Evolutionary conservation across 1,140 invertebrate genomes (phyloP).

Genomic region (Ruditapes philippinarum): DNA sequence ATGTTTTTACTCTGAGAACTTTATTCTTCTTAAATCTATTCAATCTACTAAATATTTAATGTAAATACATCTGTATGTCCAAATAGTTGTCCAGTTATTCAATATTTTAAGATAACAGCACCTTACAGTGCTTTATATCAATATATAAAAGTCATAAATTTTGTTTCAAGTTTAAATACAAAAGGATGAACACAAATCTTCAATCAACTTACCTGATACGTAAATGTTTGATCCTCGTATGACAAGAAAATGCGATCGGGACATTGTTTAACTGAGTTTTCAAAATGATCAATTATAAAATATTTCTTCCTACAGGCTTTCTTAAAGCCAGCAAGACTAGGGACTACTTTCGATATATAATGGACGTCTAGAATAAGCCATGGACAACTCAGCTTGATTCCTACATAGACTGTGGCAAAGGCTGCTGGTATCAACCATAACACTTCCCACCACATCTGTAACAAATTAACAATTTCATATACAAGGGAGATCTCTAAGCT

Average conservation of each 20-base stretch:
- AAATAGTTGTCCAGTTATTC: too few relatives aligned
- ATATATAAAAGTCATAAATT: not conserved
- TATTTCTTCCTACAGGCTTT: not conserved
- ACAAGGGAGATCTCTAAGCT: too few relatives aligned
- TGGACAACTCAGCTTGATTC: not conserved
- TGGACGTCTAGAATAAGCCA: slow-evolving; percentile 29
- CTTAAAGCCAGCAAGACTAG: not conserved
- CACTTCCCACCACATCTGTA: not conserved
- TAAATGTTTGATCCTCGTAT: slow-evolving; percentile 19
- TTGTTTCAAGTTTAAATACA: not conserved
- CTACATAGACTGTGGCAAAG: not conserved
- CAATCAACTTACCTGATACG: slow-evolving; percentile 13
- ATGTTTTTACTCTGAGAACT: too few relatives aligned
- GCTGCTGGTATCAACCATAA: not conserved
- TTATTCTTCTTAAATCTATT: too few relatives aligned
- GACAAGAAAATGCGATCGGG: slow-evolving; percentile 14
- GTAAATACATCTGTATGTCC: too few relatives aligned
- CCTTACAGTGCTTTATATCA: not conserved
- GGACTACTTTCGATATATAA: not conserved
- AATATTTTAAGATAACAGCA: not conserved
- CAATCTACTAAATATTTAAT: too few relatives aligned
- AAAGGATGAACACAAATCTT: not conserved
- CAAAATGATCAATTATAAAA: slow-evolving; percentile 19
- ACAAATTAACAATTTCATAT: too few relatives aligned
- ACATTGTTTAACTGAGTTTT: not conserved